Conservation (phyloP, 2,888 invertebrate genomes). For the Andrena dorsata region DNA sequence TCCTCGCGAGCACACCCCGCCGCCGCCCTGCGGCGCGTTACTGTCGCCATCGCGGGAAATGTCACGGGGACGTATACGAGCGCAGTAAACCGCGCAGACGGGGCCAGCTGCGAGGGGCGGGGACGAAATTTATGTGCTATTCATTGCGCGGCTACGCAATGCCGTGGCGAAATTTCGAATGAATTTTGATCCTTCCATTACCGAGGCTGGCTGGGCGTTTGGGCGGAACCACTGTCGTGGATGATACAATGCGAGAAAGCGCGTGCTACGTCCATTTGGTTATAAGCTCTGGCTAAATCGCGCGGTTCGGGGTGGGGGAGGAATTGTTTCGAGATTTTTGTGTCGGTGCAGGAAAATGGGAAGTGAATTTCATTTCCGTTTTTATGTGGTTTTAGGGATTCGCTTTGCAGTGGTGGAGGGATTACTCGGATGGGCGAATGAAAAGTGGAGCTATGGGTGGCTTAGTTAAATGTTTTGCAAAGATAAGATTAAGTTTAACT, state of each 20-base stretch:
- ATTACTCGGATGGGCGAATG: background rate
- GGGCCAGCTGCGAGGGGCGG: background rate
- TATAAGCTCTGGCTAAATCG: background rate
- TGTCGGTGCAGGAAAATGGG: background rate
- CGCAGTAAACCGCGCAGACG: background rate
- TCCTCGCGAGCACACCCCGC: constrained; percentile 2
- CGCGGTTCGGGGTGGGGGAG: background rate
- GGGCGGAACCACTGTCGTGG: background rate
- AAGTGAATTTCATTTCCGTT: background rate
- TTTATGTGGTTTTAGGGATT: too few species aligned
- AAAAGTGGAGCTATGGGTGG: background rate
- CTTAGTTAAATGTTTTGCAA: too few species aligned
- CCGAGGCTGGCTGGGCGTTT: background rate
- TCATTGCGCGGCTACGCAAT: constrained; percentile 14
- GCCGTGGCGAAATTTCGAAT: constrained; percentile 19
- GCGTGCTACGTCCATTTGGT: background rate
- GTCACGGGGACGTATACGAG: constrained; percentile 5
- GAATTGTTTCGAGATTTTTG: background rate
- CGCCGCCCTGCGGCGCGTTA: constrained; percentile 1
- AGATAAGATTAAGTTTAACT: too few species aligned
- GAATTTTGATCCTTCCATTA: constrained; percentile 26
- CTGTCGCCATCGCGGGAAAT: constrained; percentile 15
- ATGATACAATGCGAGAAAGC: constrained; percentile 2
- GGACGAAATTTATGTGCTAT: constrained; percentile 27
- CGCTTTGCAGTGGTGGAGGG: background rate